Conservation (phyloP, 1,140 invertebrate species). For the Lepidotrigona ventralis region DNA sequence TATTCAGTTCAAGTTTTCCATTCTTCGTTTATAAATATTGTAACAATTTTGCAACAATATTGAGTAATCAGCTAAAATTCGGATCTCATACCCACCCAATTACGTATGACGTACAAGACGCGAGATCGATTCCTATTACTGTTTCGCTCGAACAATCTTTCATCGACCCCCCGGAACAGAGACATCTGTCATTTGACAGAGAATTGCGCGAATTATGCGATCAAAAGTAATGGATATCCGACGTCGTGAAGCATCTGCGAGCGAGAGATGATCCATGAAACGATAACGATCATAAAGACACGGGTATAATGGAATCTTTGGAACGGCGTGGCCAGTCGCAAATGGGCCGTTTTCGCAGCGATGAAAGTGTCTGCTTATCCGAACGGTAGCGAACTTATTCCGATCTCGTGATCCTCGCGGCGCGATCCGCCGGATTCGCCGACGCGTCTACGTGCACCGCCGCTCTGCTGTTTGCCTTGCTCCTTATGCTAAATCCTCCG, state of each 20-base stretch:
- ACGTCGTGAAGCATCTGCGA: not conserved
- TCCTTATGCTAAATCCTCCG: slow-evolving; percentile 29
- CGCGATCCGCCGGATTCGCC: slow-evolving; percentile 12
- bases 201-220: slow-evolving; percentile 3
- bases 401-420: slow-evolving; percentile 8
- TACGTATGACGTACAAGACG: not conserved
- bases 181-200: not conserved
- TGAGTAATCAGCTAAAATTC: too few relatives aligned
- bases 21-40: not conserved
- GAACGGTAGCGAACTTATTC: slow-evolving; percentile 15
- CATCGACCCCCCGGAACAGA: not conserved
- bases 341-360: slow-evolving; percentile 6
- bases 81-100: not conserved
- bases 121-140: not conserved
- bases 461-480: slow-evolving; percentile 1
- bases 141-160: not conserved
- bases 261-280: slow-evolving; percentile 25
- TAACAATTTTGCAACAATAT: not conserved
- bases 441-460: not conserved
- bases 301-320: slow-evolving; percentile 20
- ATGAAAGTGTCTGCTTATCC: slow-evolving; percentile 28
- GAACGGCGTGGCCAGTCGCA: not conserved
- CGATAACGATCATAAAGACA: slow-evolving; percentile 20
- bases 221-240: not conserved
- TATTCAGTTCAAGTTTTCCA: not conserved